phyloP scores from a whole-genome alignment of 2,888 invertebrate species.

The Nowickia ferox region DNA sequence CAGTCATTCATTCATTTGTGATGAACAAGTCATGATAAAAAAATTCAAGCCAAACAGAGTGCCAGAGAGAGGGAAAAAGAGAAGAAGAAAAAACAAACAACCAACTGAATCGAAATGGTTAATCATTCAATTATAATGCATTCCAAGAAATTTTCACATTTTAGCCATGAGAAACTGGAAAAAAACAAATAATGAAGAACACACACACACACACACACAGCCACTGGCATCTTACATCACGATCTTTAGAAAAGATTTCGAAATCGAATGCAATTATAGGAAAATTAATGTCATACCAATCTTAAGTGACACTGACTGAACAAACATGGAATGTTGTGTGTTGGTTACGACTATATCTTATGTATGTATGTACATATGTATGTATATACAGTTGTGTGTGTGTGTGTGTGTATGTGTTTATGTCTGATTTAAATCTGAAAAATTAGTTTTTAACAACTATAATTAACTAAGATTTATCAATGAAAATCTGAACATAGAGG shows the following conservation, averaged over 20 bases:
- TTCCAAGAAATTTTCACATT: constrained; percentile 68
- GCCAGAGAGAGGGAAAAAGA: not conserved
- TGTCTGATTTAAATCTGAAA: constrained; percentile 11
- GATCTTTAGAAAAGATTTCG: constrained; percentile 34
- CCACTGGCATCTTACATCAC: constrained; percentile 28
- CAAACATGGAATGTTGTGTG: constrained; percentile 29
- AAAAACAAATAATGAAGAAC: constrained; percentile 11
- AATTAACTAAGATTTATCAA: constrained; percentile 30
- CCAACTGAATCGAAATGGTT: constrained; percentile 66
- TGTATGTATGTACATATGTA: too few relatives aligned
- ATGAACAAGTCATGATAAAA: constrained; percentile 53
- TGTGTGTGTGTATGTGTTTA: not conserved
- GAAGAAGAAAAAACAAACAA: not conserved
- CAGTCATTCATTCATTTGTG: constrained; percentile 35
- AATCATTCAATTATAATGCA: constrained; percentile 73
- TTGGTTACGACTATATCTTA: not conserved
- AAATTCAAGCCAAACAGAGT: constrained; percentile 9
- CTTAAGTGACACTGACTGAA: constrained; percentile 33
- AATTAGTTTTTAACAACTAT: not conserved
- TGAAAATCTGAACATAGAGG: not conserved
- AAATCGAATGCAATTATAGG: constrained; percentile 57
- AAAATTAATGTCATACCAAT: constrained; percentile 61
- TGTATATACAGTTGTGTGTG: too few relatives aligned
- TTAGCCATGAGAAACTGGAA: constrained; percentile 59
- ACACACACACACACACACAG: constrained; percentile 44